Percentiles rank a stretch among this genome's conserved stretches.
Evolutionary conservation across 1,140 invertebrate species (phyloP).

Genomic region (Polypedilum pembai): DNA sequence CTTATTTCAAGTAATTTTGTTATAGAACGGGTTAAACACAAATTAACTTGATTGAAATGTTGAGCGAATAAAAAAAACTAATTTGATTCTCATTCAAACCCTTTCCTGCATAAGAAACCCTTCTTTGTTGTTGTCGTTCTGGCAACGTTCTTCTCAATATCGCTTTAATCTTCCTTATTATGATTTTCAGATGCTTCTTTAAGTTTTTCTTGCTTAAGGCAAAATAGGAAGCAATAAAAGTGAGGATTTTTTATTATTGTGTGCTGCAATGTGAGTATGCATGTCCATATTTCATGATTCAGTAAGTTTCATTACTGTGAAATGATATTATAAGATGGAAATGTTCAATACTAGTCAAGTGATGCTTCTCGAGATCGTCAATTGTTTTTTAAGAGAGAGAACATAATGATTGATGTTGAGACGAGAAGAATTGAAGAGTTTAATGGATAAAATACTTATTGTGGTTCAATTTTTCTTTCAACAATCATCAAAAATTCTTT

Average conservation of each 20-base stretch:
- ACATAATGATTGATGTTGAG: background rate
- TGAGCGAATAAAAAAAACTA: background rate
- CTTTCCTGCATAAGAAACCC: conserved; percentile 16
- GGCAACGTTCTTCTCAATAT: background rate
- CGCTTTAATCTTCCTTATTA: conserved; percentile 18
- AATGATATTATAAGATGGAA: background rate
- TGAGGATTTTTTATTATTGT: background rate
- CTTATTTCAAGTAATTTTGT: background rate
- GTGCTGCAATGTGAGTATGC: background rate
- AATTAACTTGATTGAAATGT: conserved; percentile 7
- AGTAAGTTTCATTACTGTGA: background rate
- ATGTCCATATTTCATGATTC: conserved; percentile 12
- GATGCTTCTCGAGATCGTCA: too few species aligned
- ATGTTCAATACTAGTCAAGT: too few species aligned
- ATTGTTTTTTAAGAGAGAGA: background rate
- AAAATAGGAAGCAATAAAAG: conserved; percentile 18
- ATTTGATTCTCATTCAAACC: conserved; percentile 1
- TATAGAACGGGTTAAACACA: background rate
- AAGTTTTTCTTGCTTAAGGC: background rate
- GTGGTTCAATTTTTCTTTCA: background rate
- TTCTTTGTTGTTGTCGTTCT: conserved; percentile 6
- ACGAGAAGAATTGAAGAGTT: background rate
- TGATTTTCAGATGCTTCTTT: background rate
- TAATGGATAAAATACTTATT: too few species aligned
- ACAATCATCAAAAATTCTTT: background rate